These are phyloP conservation scores for Alloscopus bannaensis DNA, from an alignment of 2,888 invertebrate species.

Conservation along the genomic window DNA sequence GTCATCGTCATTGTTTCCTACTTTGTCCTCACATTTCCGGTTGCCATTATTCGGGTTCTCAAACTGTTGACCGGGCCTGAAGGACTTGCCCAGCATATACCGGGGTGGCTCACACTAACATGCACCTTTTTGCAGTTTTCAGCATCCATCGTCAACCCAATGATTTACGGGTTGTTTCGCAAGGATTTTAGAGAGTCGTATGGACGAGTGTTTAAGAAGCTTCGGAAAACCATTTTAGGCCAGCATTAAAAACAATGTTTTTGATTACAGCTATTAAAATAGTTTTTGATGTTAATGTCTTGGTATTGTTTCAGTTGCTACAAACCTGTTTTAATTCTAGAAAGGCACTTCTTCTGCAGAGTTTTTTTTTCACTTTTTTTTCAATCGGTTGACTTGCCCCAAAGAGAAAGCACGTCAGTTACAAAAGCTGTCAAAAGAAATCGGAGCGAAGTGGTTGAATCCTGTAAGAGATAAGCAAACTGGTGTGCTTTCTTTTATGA, in stretches of 20 bases:
- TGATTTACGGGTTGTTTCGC: slow-evolving; percentile 64
- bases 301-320: too few species aligned
- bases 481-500: background rate
- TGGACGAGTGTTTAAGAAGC: background rate
- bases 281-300: too few species aligned
- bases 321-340: too few species aligned
- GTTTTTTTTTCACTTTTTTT: slow-evolving; percentile 15
- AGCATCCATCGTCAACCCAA: slow-evolving; percentile 59
- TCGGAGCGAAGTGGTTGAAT: slow-evolving; percentile 1
- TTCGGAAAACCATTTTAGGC: too few species aligned
- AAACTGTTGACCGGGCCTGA: slow-evolving; percentile 33
- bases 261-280: too few species aligned
- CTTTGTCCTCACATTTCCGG: slow-evolving; percentile 52
- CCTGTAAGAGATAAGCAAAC: background rate
- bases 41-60: slow-evolving; percentile 27
- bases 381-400: background rate
- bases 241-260: too few species aligned
- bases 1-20: slow-evolving; percentile 56
- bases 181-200: slow-evolving; percentile 60
- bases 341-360: background rate
- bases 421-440: slow-evolving; percentile 40
- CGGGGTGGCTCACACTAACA: slow-evolving; percentile 28
- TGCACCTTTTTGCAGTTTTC: slow-evolving; percentile 44
- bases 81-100: slow-evolving; percentile 29
- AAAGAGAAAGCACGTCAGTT: slow-evolving; percentile 34